Evolutionary conservation across 2,888 invertebrate species (phyloP).

Genomic region (Campoplex nolae): DNA sequence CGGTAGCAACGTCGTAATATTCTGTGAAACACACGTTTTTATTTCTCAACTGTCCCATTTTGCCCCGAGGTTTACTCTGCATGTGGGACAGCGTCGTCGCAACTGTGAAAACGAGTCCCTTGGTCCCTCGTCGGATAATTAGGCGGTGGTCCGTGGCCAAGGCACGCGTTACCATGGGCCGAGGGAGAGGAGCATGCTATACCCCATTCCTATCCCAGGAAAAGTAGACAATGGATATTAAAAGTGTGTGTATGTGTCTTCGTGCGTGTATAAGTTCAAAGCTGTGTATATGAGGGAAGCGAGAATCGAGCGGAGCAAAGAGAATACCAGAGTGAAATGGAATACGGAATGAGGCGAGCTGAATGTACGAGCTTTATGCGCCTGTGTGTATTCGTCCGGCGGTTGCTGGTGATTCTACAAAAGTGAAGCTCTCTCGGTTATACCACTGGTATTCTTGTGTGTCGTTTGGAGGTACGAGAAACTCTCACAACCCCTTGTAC

Average conservation of each 20-base stretch:
- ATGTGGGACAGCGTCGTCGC: slow-evolving; percentile 25
- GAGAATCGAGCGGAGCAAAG: slow-evolving; percentile 74
- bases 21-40: background rate
- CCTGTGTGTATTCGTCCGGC: slow-evolving; percentile 33
- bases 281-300: slow-evolving; percentile 46
- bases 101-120: slow-evolving; percentile 37
- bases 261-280: background rate
- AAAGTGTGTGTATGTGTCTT: slow-evolving; percentile 52
- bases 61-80: background rate
- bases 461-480: slow-evolving; percentile 14
- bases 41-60: slow-evolving; percentile 2
- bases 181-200: slow-evolving; percentile 29
- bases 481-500: slow-evolving; percentile 22
- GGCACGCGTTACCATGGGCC: slow-evolving; percentile 50
- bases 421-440: slow-evolving; percentile 55
- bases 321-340: slow-evolving; percentile 82
- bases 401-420: slow-evolving; percentile 35
- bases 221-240: slow-evolving; percentile 81
- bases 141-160: slow-evolving; percentile 67
- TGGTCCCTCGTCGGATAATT: slow-evolving; percentile 71
- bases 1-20: background rate
- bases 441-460: slow-evolving; percentile 9
- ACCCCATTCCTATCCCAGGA: slow-evolving; percentile 71
- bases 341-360: slow-evolving; percentile 81
- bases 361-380: slow-evolving; percentile 4